phyloP scores from a whole-genome alignment of 2,797 vertebrate genomes.

The Alcedo atthis region DNA sequence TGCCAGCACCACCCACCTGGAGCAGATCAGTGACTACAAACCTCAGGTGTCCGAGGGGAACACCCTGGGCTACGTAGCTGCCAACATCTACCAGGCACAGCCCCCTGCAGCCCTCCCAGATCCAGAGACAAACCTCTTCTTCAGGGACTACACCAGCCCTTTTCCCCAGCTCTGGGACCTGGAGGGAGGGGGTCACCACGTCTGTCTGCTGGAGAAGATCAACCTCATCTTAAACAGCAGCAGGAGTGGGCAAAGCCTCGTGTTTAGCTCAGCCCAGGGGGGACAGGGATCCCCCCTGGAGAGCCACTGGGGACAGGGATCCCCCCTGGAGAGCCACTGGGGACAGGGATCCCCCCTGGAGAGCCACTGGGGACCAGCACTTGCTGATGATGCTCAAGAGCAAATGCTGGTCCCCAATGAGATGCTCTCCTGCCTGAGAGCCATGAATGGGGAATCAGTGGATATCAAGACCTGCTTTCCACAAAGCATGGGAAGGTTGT shows the following conservation, averaged over 20 bases:
- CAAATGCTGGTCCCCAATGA: slow-evolving; percentile 72
- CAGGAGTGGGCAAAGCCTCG: background rate
- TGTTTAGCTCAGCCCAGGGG: background rate
- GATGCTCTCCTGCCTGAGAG: slow-evolving; percentile 69
- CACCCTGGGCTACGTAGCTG: background rate
- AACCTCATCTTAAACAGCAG: slow-evolving; percentile 67
- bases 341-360: background rate
- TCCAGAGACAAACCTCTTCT: background rate
- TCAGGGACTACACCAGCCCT: slow-evolving; percentile 35
- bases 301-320: background rate
- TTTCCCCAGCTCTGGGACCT: background rate
- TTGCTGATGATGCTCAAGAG: slow-evolving; percentile 30
- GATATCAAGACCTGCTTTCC: slow-evolving; percentile 76
- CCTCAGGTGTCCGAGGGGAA: slow-evolving; percentile 74
- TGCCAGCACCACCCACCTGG: background rate
- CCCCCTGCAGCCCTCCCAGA: background rate
- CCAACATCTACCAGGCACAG: background rate
- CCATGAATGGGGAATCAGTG: background rate
- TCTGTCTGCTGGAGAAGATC: slow-evolving; percentile 65
- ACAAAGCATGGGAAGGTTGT: slow-evolving; percentile 43
- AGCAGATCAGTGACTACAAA: slow-evolving; percentile 76
- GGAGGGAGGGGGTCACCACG: background rate
- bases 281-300: background rate
- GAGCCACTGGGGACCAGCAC: background rate
- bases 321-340: background rate